Percentiles rank a stretch among this genome's conserved stretches.
Conservation (phyloP, 2,888 invertebrate species). For the Seira ritae region DNA sequence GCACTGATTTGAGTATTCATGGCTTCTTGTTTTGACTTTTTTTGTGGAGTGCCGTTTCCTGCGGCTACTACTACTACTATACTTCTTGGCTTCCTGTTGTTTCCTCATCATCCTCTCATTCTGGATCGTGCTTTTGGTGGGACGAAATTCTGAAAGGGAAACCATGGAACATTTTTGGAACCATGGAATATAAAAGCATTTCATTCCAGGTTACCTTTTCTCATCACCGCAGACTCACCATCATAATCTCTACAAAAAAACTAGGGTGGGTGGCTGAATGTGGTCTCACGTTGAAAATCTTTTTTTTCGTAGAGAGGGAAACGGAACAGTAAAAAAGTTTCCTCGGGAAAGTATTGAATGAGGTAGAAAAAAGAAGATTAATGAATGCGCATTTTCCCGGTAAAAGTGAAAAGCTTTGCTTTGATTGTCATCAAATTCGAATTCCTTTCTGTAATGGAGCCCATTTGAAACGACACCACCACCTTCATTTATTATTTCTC, state of each 20-base stretch:
- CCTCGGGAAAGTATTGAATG: not conserved
- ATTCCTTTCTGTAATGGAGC: conserved; percentile 16
- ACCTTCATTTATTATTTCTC: conserved; percentile 13
- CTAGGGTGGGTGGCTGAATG: not conserved
- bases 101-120: not conserved
- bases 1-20: conserved; percentile 18
- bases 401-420: conserved; percentile 4
- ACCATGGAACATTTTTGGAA: conserved; percentile 1
- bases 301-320: not conserved
- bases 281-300: not conserved
- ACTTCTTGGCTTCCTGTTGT: not conserved
- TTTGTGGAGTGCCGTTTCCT: not conserved
- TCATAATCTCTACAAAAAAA: conserved; percentile 21
- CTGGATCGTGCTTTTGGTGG: not conserved
- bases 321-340: not conserved
- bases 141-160: too few relatives aligned
- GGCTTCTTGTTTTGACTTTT: conserved; percentile 4
- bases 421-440: conserved; percentile 19
- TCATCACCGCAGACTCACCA: not conserved
- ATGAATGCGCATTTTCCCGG: conserved; percentile 2
- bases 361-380: not conserved
- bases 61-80: too few relatives aligned
- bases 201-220: conserved; percentile 8
- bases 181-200: too few relatives aligned
- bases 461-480: conserved; percentile 11